phyloP scores from a whole-genome alignment of 37 sponge, comb jelly and placozoan species.

The Aplysina aerophoba region DNA sequence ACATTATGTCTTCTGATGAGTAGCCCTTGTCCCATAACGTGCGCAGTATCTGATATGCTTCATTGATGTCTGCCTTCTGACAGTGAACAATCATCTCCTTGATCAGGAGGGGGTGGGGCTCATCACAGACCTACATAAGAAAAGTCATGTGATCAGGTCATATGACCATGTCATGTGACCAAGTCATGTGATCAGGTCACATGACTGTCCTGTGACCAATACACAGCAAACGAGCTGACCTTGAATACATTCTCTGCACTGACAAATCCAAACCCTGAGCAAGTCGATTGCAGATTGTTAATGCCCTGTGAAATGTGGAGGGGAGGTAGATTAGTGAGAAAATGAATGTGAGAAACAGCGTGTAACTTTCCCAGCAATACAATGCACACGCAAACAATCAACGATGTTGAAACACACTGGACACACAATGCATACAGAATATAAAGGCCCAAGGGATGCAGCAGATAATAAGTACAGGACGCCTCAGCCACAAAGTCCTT shows the following conservation, averaged over 20 bases:
- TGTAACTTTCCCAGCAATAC: not conserved
- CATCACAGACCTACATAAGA: conserved; percentile 91
- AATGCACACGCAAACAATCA: too few relatives aligned
- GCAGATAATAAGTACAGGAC: too few relatives aligned
- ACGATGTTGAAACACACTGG: too few relatives aligned
- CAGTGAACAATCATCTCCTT: conserved; percentile 93
- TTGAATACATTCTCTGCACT: conserved; percentile 98
- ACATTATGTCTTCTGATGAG: conserved; percentile 95
- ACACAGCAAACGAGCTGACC: conserved; percentile 51
- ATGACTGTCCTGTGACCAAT: too few relatives aligned
- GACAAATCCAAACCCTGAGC: conserved; percentile 90
- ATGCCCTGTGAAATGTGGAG: conserved; percentile 52
- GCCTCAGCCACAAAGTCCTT: too few relatives aligned
- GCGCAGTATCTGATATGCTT: conserved; percentile 84
- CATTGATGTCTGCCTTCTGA: conserved; percentile 69
- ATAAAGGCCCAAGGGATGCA: too few relatives aligned
- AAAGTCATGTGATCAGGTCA: not conserved
- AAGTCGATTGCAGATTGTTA: conserved; percentile 94
- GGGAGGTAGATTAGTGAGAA: not conserved
- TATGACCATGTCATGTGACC: not conserved
- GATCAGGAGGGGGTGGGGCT: conserved; percentile 97
- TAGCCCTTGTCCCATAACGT: conserved; percentile 97
- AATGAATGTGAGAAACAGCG: not conserved
- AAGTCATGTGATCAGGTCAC: not conserved
- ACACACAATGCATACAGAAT: too few relatives aligned